A percentile compares a stretch with the other conserved stretches of the same genome.
Conservation (phyloP, 2,888 invertebrate species). For the Anticlea derivata region DNA sequence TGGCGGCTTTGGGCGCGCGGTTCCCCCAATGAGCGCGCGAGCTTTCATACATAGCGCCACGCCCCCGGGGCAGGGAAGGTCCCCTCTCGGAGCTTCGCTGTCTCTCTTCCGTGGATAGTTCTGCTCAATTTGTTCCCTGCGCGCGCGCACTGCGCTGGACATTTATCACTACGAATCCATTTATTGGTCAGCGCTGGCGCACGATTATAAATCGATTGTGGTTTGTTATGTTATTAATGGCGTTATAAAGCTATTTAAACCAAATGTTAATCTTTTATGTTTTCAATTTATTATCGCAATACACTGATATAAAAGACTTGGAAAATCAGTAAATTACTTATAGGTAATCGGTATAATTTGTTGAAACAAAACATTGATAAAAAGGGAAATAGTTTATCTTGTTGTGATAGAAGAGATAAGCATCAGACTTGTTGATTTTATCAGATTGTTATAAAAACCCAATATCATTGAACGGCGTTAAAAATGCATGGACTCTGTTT, state of each 20-base stretch:
- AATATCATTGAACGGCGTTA: too few species aligned
- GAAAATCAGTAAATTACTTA: background rate
- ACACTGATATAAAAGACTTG: background rate
- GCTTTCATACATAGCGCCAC: constrained; percentile 73
- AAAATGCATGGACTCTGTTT: too few species aligned
- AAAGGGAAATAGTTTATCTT: constrained; percentile 5
- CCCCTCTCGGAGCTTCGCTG: constrained; percentile 36
- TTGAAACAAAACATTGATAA: constrained; percentile 9
- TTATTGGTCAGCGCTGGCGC: constrained; percentile 47
- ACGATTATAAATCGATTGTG: constrained; percentile 55
- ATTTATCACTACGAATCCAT: constrained; percentile 46
- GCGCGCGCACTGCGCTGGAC: constrained; percentile 39
- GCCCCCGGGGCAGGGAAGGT: constrained; percentile 46
- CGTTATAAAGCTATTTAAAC: constrained; percentile 42
- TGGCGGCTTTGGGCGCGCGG: constrained; percentile 46
- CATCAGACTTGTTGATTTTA: background rate
- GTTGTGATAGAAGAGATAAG: constrained; percentile 12
- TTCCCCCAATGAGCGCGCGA: constrained; percentile 55
- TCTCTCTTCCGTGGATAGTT: constrained; percentile 28
- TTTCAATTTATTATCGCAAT: constrained; percentile 5
- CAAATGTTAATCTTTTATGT: constrained; percentile 37
- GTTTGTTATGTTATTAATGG: constrained; percentile 49
- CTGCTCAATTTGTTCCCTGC: constrained; percentile 42
- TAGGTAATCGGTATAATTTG: background rate
- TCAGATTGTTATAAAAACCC: too few species aligned